A percentile compares a stretch with the other conserved stretches of the same genome.
phyloP scores from a whole-genome alignment of 2,888 invertebrate species.

The Nasonovia ribisnigri region DNA sequence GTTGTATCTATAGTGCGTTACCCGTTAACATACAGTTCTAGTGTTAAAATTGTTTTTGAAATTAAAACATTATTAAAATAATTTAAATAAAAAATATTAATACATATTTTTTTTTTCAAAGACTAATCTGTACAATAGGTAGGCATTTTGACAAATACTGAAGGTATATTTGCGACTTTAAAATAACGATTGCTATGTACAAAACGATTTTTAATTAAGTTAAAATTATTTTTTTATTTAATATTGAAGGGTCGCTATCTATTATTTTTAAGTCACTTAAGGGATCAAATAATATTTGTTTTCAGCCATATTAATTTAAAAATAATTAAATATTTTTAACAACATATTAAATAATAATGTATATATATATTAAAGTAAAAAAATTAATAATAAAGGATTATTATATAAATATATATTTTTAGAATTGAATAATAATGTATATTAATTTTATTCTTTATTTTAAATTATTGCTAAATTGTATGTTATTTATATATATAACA shows the following conservation, averaged over 20 bases:
- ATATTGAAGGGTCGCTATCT: neutral
- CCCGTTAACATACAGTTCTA: neutral
- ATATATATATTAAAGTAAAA: no score
- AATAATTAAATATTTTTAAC: neutral
- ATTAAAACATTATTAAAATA: neutral
- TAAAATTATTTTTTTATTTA: neutral
- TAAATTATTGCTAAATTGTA: no score
- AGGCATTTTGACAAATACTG: neutral
- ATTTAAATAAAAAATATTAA: neutral
- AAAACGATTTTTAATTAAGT: neutral
- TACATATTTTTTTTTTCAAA: neutral
- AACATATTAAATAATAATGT: neutral
- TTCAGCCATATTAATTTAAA: no score
- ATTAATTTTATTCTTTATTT: no score
- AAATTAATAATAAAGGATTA: no score
- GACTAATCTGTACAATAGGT: neutral
- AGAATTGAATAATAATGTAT: no score
- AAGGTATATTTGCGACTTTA: neutral
- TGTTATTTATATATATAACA: no score
- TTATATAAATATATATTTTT: no score
- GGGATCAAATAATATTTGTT: no score
- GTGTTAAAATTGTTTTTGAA: neutral
- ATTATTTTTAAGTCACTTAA: no score
- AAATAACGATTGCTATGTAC: neutral
- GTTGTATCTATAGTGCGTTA: neutral